Base-by-base conservation (phyloP, 2,888 invertebrate genomes). In the Creontiades dilutus region DNA sequence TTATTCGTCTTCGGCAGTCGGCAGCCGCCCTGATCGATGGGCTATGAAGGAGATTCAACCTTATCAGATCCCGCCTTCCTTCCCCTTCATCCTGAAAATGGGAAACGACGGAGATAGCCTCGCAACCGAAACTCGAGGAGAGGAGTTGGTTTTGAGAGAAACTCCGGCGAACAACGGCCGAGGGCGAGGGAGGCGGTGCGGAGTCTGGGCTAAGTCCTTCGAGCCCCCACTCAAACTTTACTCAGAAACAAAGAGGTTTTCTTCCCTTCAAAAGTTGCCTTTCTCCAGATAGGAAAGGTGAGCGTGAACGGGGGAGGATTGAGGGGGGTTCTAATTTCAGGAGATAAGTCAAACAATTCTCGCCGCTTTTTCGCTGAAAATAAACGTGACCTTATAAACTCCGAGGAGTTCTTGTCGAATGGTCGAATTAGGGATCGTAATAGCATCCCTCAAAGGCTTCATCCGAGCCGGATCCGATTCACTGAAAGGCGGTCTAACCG, bases 331-430 rank as follows among this genome's bases (percentile, higher is more conserved):
- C 48, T 82, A 55, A 82, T 48, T 82, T 82, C 23, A 23, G 82
- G 52, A 82, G 82, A 82, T 82, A 82, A 82, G 48, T 82, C 82
- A 48, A 82, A 82, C 82, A 82, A 80, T 80, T 68, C 68, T 68
- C 68, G 19, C 68, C 68, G 68, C 68, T 23, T 68, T 68, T 61
- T 12, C 68, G 19, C 19, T 13, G 68, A 68, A 23, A 68, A 68
- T 68, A 23, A 23, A 68, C 68, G 68, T 68, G 68, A 68, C 68
- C 68, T 19, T 68, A 23, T 68, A 68, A 68, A 68, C 68, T 68
- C 19, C 68, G 23, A 9, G 68, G 23, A 68, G 23, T 23, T 68
- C 68, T 11, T 12, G 68, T 23, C 23, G 23, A 68, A 68, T 23
- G 68, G 23, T 68, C 11, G 68, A 68, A 68, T 68, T 23, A 68